These are phyloP conservation scores for Heteromormyrus szaboi DNA, from an alignment of 2,797 vertebrate species.

Conservation along the genomic window DNA sequence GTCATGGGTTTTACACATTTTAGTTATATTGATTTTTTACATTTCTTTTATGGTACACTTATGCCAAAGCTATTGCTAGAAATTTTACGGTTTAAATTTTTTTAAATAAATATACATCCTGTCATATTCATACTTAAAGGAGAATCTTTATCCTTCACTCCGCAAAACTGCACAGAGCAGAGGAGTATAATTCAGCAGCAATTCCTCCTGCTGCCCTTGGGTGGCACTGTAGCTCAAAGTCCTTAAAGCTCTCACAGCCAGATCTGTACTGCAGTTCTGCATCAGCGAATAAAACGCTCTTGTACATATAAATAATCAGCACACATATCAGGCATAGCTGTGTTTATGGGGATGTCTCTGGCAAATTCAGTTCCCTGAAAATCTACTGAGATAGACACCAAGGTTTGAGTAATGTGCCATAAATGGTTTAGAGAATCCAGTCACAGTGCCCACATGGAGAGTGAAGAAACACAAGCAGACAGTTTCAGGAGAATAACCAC, in stretches of 20 bases:
- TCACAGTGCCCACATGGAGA: not conserved
- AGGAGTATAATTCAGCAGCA: not conserved
- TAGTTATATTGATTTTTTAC: not conserved
- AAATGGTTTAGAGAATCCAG: not conserved
- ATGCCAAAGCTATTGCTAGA: not conserved
- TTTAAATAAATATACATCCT: not conserved
- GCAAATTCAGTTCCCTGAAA: not conserved
- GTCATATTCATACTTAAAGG: not conserved
- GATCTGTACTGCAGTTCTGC: constrained; percentile 4
- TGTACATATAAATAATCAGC: not conserved
- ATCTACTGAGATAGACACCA: not conserved
- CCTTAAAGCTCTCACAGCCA: not conserved
- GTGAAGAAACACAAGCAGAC: not conserved
- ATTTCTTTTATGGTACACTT: not conserved
- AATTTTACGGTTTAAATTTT: not conserved
- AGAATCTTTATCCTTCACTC: not conserved
- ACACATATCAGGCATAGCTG: not conserved
- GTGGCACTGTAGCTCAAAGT: not conserved
- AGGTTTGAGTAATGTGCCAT: not conserved
- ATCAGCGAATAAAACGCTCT: not conserved
- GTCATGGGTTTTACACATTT: not conserved
- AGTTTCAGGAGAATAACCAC: not conserved
- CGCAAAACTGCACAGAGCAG: not conserved
- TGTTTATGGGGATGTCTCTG: not conserved
- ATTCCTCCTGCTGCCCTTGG: not conserved